Base-by-base conservation (phyloP, 2,113 vertebrate species). In the Chauna torquata region DNA sequence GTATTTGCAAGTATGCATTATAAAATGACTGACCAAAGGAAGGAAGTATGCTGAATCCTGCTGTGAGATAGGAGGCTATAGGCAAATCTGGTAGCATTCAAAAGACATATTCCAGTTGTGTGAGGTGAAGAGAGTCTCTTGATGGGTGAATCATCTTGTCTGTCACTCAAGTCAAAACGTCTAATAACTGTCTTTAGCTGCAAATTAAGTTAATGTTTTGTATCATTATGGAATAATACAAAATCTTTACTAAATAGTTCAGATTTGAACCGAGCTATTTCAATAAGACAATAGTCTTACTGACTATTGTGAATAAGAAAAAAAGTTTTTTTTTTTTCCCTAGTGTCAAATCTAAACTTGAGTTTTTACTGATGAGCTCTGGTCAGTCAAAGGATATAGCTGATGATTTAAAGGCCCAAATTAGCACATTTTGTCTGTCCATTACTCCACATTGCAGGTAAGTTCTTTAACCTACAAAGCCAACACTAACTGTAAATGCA, bases 261-360 rank as follows among this genome's bases (percentile, higher is more conserved):
- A 49, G 65, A 50, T 45, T 38, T 24, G 61, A 86, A 52, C 27
- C 34, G 7, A 3, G 8, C 12, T 58, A 17, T n/a, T 82, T 55
- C 40, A 74, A 3, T 24, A 50, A 45, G 2, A 71, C n/a, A 12
- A 11, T 58, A 49, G n/a, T n/a, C n/a, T n/a, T n/a, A n/a, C n/a
- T n/a, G n/a, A n/a, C n/a, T n/a, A n/a, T n/a, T n/a, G n/a, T n/a
- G n/a, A n/a, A n/a, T n/a, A n/a, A n/a, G n/a, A 66, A 80, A 5
- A 4, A 59, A 36, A 1, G 1, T 1, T 0, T 1, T 4, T 68
- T 70, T 42, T 52, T 8, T 54, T 47, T n/a, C n/a, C 20, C 82
- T 58, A 32, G 9, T 36, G 3, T 75, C 11, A 88, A 75, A 54
- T 14, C 2, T 2, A 58, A 79, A 30, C 13, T 70, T 61, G 16